Evolutionary conservation across 2,113 vertebrate species (phyloP).

Genomic region (Urocitellus parryii): DNA sequence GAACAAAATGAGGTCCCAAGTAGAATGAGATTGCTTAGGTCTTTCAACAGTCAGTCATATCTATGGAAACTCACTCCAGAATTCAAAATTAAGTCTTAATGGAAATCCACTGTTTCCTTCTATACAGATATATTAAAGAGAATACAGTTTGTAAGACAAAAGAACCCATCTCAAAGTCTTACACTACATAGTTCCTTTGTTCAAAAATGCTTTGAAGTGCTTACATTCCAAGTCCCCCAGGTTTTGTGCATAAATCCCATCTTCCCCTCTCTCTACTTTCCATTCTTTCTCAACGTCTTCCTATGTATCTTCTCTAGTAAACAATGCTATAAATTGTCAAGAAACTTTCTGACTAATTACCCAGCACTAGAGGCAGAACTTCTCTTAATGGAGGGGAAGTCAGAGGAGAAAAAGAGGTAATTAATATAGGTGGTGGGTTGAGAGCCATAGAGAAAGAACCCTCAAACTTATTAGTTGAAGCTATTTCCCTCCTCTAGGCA

Average conservation of each 20-base stretch:
- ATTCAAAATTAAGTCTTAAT: not conserved
- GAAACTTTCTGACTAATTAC: not conserved
- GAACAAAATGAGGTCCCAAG: too few species aligned
- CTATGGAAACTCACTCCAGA: not conserved
- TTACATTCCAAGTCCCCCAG: not conserved
- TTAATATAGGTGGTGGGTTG: not conserved
- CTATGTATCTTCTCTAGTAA: not conserved
- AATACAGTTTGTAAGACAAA: not conserved
- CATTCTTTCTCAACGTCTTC: not conserved
- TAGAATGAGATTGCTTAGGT: too few species aligned
- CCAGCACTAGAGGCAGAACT: not conserved
- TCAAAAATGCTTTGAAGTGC: not conserved
- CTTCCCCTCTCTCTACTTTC: not conserved
- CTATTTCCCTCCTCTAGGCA: not conserved
- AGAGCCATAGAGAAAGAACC: not conserved
- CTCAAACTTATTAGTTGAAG: not conserved
- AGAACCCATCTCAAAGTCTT: not conserved
- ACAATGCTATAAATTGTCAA: not conserved
- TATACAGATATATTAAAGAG: not conserved
- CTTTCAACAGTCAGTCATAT: not conserved
- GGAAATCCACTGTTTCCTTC: not conserved
- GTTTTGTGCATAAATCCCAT: not conserved
- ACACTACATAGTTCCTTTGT: not conserved
- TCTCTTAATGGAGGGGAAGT: not conserved
- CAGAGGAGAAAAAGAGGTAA: not conserved